These are phyloP conservation scores for Myanophis thanlyinensis DNA, from an alignment of 2,113 vertebrate genomes.

Conservation along the genomic window DNA sequence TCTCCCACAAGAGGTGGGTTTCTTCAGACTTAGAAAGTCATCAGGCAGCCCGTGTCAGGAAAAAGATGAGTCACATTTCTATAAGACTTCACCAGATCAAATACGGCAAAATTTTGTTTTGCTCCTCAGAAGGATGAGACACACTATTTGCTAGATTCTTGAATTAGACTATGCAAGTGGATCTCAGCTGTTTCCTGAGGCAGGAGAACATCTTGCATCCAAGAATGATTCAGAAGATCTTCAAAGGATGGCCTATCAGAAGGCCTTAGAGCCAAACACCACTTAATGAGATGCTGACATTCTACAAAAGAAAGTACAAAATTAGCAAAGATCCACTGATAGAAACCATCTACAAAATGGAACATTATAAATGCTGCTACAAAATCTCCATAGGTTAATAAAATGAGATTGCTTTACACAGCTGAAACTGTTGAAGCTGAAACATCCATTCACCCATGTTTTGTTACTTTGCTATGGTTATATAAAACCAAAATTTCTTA, in stretches of 20 bases:
- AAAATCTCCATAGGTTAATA: neutral
- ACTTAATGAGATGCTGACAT: constrained; percentile 89
- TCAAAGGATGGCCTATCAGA: constrained; percentile 89
- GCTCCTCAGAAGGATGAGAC: constrained; percentile 19
- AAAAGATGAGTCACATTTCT: constrained; percentile 48
- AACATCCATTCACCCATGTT: neutral
- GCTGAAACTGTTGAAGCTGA: neutral
- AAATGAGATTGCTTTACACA: rapidly evolving
- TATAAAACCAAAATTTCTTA: neutral
- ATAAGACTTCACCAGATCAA: constrained; percentile 43
- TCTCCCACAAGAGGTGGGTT: constrained; percentile 15
- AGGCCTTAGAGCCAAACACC: constrained; percentile 86
- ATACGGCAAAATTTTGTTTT: constrained; percentile 10
- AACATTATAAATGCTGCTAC: neutral
- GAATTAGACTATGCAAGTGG: constrained; percentile 85
- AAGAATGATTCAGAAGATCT: constrained; percentile 89
- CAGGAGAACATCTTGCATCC: constrained; percentile 84
- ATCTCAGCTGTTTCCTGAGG: constrained; percentile 80
- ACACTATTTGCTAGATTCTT: constrained; percentile 74
- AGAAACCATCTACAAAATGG: neutral
- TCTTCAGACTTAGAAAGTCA: constrained; percentile 11
- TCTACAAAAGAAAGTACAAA: constrained; percentile 63
- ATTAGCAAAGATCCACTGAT: constrained; percentile 4
- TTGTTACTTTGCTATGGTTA: neutral
- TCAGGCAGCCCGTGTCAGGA: constrained; percentile 52